These are phyloP conservation scores for Callopanchax toddi DNA, from an alignment of 2,113 vertebrate species.

Conservation along the genomic window DNA sequence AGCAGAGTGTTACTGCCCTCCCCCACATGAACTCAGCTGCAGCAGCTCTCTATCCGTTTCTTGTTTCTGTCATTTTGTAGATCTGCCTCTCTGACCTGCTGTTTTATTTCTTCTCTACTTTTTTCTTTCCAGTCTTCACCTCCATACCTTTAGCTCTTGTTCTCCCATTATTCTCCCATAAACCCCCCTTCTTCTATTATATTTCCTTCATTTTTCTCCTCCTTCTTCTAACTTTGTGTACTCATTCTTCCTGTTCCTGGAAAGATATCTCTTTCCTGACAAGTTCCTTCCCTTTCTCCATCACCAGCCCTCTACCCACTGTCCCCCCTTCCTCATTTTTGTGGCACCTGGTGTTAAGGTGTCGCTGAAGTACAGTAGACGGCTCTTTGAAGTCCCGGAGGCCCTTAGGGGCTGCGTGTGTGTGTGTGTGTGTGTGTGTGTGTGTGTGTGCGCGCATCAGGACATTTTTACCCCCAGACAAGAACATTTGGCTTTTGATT, in stretches of 20 bases:
- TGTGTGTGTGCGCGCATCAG: slow-evolving; percentile 27
- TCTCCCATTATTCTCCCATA: neutral
- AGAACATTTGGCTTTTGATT: slow-evolving; percentile 56
- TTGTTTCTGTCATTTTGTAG: slow-evolving; percentile 32
- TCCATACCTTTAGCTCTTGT: neutral
- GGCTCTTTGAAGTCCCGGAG: slow-evolving; percentile 74
- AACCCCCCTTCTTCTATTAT: neutral
- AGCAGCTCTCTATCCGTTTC: slow-evolving; percentile 39
- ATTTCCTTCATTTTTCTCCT: too few species aligned
- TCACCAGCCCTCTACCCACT: slow-evolving; percentile 3
- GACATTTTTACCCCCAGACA: slow-evolving; percentile 21
- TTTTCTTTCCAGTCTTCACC: neutral
- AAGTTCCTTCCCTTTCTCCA: slow-evolving; percentile 1
- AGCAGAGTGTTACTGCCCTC: slow-evolving; percentile 60
- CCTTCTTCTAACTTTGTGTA: neutral
- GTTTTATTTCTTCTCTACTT: slow-evolving; percentile 21
- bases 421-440: slow-evolving; percentile 22
- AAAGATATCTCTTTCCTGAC: neutral
- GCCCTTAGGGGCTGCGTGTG: slow-evolving; percentile 23
- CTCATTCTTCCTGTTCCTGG: slow-evolving; percentile 2
- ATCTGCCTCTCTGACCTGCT: slow-evolving; percentile 28
- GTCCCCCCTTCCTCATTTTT: slow-evolving; percentile 33
- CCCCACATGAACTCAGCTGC: slow-evolving; percentile 50
- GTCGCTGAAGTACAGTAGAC: slow-evolving; percentile 66
- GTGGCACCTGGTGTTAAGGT: slow-evolving; percentile 70